Evolutionary conservation across 2,113 vertebrate genomes (phyloP).

Genomic region (Albula glossodonta): DNA sequence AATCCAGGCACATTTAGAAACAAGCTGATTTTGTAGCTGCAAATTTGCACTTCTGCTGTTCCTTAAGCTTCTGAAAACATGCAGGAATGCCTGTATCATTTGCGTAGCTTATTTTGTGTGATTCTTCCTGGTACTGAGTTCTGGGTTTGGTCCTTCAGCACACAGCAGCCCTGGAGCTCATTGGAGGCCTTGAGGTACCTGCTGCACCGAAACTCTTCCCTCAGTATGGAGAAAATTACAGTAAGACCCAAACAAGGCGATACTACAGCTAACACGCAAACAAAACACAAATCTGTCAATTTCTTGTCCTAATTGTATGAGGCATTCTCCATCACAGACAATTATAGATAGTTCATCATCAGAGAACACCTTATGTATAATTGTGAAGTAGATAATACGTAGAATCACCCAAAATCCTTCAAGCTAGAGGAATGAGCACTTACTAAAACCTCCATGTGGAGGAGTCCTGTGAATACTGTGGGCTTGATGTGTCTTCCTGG

Average conservation of each 20-base stretch:
- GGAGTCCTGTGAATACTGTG: too few species aligned
- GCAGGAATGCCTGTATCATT: not conserved
- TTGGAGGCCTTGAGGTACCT: conserved; percentile 32
- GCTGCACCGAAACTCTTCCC: conserved; percentile 18
- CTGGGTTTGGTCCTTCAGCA: conserved; percentile 9
- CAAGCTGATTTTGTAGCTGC: not conserved
- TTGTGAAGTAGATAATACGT: not conserved
- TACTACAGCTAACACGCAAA: not conserved
- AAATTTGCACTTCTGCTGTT: not conserved
- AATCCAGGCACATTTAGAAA: not conserved
- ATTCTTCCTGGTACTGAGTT: not conserved
- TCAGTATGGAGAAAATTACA: conserved; percentile 24
- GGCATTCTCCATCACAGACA: not conserved
- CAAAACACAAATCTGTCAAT: not conserved
- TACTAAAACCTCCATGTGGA: too few species aligned
- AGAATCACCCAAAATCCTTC: too few species aligned
- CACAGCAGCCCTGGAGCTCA: conserved; percentile 30
- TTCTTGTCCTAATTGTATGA: not conserved
- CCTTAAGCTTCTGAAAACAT: not conserved
- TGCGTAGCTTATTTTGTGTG: not conserved
- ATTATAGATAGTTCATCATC: not conserved
- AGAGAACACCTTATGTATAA: not conserved
- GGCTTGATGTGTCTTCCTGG: too few species aligned
- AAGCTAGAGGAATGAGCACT: too few species aligned
- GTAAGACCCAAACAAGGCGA: conserved; percentile 1